Evolutionary conservation across 1,140 invertebrate genomes (phyloP), one percentile per base, ranked within the genome.

Genomic region (Euschistus heros): DNA sequence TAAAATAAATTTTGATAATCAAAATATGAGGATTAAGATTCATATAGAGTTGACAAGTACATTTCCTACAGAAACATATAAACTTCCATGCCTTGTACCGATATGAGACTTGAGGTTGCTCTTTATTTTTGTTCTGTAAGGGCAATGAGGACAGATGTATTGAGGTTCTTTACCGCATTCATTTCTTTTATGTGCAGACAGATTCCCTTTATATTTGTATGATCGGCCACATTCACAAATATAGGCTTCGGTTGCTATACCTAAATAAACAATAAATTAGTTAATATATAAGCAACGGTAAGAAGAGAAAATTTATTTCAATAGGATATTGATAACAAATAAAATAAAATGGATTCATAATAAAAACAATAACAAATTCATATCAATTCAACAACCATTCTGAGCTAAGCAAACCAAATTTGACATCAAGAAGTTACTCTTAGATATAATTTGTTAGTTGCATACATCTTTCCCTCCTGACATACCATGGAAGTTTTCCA

Each of bases 141-240:
- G 37, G 24, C 68, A 69, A 27, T 52, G 55, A 8, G 57, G 59
- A 20, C 67, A 68, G 14, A 26, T 17, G 18, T 63, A 66, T 46
- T 61, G n/a, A 13, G 69, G 64, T 17, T 50, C 60, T 46, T 66
- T 69, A 5, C 55, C 50, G 33, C 69, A 69, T 57, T 90, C 87
- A 85, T 87, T 89, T 73, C 88, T 88, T 76, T 88, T 86, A 73
- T 90, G 88, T 72, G 88, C 88, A 30, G 85, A 79, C 72, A 90
- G 76, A 71, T 86, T 88, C 66, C 86, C 87, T 76, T 89, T 89
- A 63, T 89, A 79, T 73, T 89, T 89, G 76, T 91, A 91, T 42
- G 86, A 81, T 59, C 87, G 80, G 57, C 86, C 86, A 75, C 88
- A 91, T 68, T 86, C 84, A 18, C 54, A 57, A 5, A 57, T 8